Base-by-base conservation (phyloP, 2,113 vertebrate species). In the Podiceps cristatus region DNA sequence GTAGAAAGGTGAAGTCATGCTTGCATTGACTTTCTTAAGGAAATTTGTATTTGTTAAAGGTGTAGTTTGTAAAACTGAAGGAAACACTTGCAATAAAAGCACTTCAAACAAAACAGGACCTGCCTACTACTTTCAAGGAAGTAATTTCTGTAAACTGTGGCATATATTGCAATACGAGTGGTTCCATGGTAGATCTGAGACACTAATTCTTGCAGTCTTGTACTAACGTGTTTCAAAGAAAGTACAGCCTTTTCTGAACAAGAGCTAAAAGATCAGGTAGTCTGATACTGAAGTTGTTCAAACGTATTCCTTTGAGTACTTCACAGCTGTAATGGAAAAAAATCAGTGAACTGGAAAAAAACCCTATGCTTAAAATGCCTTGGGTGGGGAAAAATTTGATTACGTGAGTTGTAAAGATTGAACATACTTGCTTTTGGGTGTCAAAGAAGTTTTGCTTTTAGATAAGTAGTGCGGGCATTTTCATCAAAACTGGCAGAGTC, bases 101-200 rank as follows among this genome's bases (percentile, higher is more conserved):
- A 80, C 40, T 96, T 90, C 69, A 86, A 58, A 91, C 64, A 50
- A 62, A 96, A 44, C 9, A 49, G 62, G 28, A 93, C 67, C 44
- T 83, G 72, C 23, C 25, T 67, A 7, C 11, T 92, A 86, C 90
- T 91, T 88, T 95, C 42, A 96, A 97, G 95, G 98, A 98, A 98
- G 96, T 96, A 75, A 78, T 73, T 92, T 96, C 77, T 95, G 45
- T 89, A 75, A 35, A 83, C 15, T 37, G 42, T 78, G 71, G 52
- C 5, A 18, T 10, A 11, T 88, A 42, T 94, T 97, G 87, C 93
- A 96, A 96, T 86, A 90, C 18, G 28, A 67, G 69, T 88, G 74
- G 82, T 94, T 86, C 66, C 14, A 2, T 53, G 82, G 24, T 86
- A 53, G 58, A 52, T 78, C 44, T 74, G 47, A 69, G 45, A 56